Conservation (phyloP, 1,140 invertebrate species). For the Drosophila seguyi region DNA sequence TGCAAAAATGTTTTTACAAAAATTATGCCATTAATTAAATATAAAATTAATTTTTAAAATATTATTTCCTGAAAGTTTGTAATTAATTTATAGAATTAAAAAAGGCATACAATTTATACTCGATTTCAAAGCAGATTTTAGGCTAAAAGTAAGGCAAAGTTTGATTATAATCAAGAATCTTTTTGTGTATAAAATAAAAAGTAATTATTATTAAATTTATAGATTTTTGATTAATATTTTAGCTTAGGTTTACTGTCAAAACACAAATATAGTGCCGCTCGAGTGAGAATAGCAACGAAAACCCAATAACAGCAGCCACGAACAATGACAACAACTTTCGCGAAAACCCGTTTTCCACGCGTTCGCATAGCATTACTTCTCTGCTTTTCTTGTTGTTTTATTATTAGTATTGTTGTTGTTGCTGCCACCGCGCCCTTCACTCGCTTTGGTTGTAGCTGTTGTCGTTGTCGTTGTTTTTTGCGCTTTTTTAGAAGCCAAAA, state of each 20-base stretch:
- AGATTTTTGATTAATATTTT: not conserved
- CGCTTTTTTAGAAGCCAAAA: constrained; percentile 69
- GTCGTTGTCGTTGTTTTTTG: constrained; percentile 49
- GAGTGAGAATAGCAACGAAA: constrained; percentile 34
- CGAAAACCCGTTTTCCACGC: constrained; percentile 82
- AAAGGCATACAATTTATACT: not conserved
- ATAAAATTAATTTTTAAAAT: not conserved
- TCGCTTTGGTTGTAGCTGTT: constrained; percentile 43
- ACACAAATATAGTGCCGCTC: constrained; percentile 18
- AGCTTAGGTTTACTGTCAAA: constrained; percentile 5
- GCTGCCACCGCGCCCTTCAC: constrained; percentile 60
- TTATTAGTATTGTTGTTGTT: constrained; percentile 15
- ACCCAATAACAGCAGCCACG: constrained; percentile 25
- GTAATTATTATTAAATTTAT: no score
- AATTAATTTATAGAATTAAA: no score
- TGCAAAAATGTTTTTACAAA: not conserved
- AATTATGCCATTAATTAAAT: not conserved
- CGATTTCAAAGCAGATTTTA: not conserved
- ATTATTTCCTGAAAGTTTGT: not conserved
- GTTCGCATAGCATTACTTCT: constrained; percentile 68
- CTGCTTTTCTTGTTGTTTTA: not conserved
- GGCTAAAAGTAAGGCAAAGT: not conserved
- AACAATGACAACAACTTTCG: constrained; percentile 78
- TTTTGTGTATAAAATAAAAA: not conserved
- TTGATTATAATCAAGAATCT: no score